Base-by-base conservation (phyloP, 2,888 invertebrate species). In the Campaea margaritaria region DNA sequence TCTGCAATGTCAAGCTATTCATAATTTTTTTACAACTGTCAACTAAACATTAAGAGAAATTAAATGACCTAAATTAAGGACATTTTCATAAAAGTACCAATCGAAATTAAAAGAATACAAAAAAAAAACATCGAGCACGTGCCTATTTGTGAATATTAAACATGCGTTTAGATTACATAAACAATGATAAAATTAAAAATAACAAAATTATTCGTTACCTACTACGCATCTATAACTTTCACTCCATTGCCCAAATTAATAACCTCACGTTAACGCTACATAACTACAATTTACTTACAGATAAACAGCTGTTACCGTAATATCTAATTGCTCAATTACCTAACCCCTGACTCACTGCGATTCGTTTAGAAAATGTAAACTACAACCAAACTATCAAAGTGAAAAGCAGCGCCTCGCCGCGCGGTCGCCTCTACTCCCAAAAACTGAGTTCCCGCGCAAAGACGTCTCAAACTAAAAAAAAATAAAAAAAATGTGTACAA, bases 371-470 rank as follows among this genome's bases (percentile, higher is more conserved):
- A 78, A 76, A 76, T 76, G 75, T 72, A 72, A 72, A 65, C 54
- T 61, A 44, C 63, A 47, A 49, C n/a, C 59, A 91, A 90, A 44
- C 63, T 44, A 49, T n/a, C 59, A 91, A 90, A 91, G 91, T 90
- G 89, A 91, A 89, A 89, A 86, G 85, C 74, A 78, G 79, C 81
- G 78, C 68, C 67, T 71, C 66, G 68, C 70, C 67, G 68, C 63
- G 71, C 75, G 68, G 63, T 55, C 72, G 68, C 71, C 73, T 70
- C 83, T 87, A 90, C 90, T 90, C 91, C 90, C 89, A 87, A 87
- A 82, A 78, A 72, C 72, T 65, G 65, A 72, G 79, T 79, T 81
- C 79, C 75, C 82, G 86, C 84, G 86, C 58, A 47, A 70, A 77
- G 87, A 87, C 89, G 89, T 86, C 70, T 78, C 65, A 65, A 59